Percentiles rank a stretch among this genome's conserved stretches.
These are phyloP conservation scores for Melanchra persicariae DNA, from an alignment of 2,888 invertebrate genomes.

Conservation along the genomic window DNA sequence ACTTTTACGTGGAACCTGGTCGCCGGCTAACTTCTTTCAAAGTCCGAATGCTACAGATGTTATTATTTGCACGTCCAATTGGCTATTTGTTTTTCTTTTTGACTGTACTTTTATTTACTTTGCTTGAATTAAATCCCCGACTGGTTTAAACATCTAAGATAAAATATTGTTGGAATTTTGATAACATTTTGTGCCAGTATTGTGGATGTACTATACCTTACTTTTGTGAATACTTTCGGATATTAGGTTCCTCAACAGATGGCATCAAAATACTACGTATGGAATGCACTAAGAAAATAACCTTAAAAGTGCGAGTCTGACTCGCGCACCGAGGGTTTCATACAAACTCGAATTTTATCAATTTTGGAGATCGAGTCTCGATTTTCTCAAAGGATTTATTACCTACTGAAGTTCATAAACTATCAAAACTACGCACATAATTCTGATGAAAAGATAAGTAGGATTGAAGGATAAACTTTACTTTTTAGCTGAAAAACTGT, in stretches of 20 bases:
- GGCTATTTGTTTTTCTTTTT: conserved; percentile 71
- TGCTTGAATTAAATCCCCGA: conserved; percentile 45
- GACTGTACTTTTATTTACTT: conserved; percentile 65
- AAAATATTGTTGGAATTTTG: neutral
- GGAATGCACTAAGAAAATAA: neutral
- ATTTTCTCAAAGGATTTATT: too few relatives aligned
- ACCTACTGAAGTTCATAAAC: too few relatives aligned
- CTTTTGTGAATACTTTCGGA: too few relatives aligned
- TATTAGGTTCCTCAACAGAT: neutral
- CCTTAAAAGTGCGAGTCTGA: too few relatives aligned
- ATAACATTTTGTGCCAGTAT: neutral
- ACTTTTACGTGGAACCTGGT: conserved; percentile 83
- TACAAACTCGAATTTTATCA: neutral
- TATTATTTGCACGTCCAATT: conserved; percentile 78
- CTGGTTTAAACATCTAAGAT: conserved; percentile 11
- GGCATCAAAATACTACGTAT: neutral
- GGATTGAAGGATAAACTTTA: too few relatives aligned
- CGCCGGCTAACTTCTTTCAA: conserved; percentile 70
- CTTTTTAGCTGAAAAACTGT: too few relatives aligned
- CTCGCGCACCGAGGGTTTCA: too few relatives aligned
- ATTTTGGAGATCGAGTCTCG: neutral
- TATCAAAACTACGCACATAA: too few relatives aligned
- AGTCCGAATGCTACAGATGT: conserved; percentile 71
- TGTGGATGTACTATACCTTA: neutral
- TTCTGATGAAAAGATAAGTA: too few relatives aligned